These are phyloP conservation scores for Saccopteryx bilineata DNA, from an alignment of 2,113 vertebrate species.

Conservation along the genomic window DNA sequence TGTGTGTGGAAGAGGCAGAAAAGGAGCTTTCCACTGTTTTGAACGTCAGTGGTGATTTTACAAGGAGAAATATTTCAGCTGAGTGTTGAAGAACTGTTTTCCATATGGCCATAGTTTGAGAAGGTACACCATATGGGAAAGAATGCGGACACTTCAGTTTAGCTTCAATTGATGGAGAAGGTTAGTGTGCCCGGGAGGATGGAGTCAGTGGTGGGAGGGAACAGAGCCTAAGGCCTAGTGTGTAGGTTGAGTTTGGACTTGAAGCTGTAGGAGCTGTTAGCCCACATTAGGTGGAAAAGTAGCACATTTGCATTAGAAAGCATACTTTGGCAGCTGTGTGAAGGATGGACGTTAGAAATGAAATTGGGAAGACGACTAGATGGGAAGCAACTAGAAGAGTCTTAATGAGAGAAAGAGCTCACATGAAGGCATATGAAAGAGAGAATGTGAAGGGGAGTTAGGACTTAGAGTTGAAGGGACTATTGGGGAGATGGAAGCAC, in stretches of 20 bases:
- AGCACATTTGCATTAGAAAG: background rate
- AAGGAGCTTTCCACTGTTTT: background rate
- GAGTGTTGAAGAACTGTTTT: background rate
- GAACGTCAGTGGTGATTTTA: background rate
- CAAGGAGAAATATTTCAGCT: background rate
- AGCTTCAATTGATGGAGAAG: background rate
- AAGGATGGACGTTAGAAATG: background rate
- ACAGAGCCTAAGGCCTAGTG: background rate
- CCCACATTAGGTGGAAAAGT: background rate
- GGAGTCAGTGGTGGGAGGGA: background rate
- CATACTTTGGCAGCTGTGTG: background rate
- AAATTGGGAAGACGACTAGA: background rate
- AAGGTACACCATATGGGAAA: background rate
- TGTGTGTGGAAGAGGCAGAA: background rate
- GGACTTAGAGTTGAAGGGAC: background rate
- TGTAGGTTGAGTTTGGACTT: background rate
- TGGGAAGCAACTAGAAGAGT: background rate
- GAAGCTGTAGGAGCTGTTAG: background rate
- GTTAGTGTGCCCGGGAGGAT: background rate
- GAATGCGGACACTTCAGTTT: background rate
- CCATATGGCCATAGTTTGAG: background rate
- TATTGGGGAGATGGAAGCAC: background rate
- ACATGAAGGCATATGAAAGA: background rate
- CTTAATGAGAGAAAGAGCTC: background rate
- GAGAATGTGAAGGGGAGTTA: background rate